Evolutionary conservation across 2,888 invertebrate genomes (phyloP).

Genomic region (Cephus sareptanus): DNA sequence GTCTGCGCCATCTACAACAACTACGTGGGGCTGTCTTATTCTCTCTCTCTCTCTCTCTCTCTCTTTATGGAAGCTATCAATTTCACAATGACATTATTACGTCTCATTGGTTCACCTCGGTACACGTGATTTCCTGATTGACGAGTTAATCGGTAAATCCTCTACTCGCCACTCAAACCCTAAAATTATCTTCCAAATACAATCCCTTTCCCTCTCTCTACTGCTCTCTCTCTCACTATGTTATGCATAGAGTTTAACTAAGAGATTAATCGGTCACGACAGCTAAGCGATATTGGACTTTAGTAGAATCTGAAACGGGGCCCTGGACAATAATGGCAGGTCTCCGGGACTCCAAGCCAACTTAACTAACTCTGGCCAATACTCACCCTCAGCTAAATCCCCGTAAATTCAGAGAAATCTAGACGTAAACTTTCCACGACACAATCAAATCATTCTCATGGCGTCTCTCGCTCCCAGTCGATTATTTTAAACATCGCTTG

Average conservation of each 20-base stretch:
- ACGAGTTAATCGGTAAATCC: background rate
- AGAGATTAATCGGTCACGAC: background rate
- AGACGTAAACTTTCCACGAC: background rate
- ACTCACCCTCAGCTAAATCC: background rate
- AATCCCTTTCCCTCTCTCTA: background rate
- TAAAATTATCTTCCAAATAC: background rate
- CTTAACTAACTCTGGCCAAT: background rate
- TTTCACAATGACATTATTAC: background rate
- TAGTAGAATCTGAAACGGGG: background rate
- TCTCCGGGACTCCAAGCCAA: background rate
- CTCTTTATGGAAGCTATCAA: background rate
- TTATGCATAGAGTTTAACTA: background rate
- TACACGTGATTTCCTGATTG: background rate
- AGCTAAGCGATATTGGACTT: background rate
- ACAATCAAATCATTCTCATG: background rate
- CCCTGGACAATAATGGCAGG: background rate
- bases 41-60: background rate
- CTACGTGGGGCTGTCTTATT: background rate
- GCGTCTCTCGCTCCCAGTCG: background rate
- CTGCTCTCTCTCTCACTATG: background rate
- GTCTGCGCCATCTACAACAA: too few relatives aligned
- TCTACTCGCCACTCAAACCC: background rate
- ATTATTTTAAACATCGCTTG: background rate
- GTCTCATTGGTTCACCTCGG: background rate
- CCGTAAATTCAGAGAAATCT: background rate